Base-by-base conservation (phyloP, 2,113 vertebrate species). In the Podarcis muralis region DNA sequence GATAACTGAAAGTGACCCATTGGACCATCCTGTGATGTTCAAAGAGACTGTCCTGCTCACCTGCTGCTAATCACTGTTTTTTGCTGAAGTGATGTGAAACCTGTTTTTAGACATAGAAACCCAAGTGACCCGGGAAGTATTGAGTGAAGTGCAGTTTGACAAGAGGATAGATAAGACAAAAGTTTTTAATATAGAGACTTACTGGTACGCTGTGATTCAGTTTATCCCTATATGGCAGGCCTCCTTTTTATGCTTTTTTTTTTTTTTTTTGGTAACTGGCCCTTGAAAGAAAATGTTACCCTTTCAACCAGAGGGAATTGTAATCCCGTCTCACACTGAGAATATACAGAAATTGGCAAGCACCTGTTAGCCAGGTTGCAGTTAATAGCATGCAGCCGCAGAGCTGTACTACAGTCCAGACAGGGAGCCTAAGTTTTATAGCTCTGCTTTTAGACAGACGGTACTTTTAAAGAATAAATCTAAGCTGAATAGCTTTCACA, bases 321-420 rank as follows among this genome's bases (percentile, higher is more conserved):
- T 1, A 92, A 88, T 89, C 83, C 89, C 88, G 92, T 92, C 68
- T 91, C 91, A 91, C 76, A 86, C 62, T 84, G 74, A 89, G 83
- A 88, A 35, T 93, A 93, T 94, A 93, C 96, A 93, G 92, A 92
- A 81, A 43, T 89, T 89, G 87, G 92, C 91, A 92, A 93, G 91
- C 94, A 96, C 94, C 95, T 96, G 96, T 93, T 95, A 92, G 91
- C 89, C 94, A 94, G 94, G 94, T 96, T 96, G 92, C 92, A 94
- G 88, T 94, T 96, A 95, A 93, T 93, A 93, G 92, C 90, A 81
- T 89, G 89, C 91, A 94, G 91, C 90, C 90, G 57, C 43, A 84
- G 89, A 92, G 86, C 83, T 90, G 32, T 87, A 86, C 93, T 93
- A 82, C 92, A 90, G 91, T 79, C 92, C 94, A 95, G 95, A 93